Conservation (phyloP, 2,113 vertebrate species). For the Prionailurus bengalensis region DNA sequence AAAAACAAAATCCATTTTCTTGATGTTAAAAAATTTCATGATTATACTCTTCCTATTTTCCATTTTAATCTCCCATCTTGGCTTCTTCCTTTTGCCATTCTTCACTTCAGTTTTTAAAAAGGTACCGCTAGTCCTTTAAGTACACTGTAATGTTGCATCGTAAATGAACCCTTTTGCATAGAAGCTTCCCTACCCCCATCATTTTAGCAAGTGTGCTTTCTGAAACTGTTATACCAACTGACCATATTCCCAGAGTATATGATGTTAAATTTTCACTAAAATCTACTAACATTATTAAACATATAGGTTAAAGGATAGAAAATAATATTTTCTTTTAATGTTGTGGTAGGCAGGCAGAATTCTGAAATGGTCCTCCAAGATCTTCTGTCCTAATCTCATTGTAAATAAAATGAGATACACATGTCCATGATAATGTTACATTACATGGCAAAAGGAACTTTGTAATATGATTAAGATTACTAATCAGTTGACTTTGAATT, state of each 20-base stretch:
- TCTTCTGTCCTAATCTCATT: not conserved
- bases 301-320: not conserved
- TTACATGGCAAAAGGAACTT: not conserved
- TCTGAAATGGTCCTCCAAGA: not conserved
- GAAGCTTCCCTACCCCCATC: not conserved
- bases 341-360: not conserved
- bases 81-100: not conserved
- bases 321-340: not conserved
- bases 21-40: not conserved
- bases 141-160: not conserved
- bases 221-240: not conserved
- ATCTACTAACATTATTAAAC: not conserved
- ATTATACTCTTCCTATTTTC: not conserved
- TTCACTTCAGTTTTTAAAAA: not conserved
- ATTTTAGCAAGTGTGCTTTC: not conserved
- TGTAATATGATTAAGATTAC: not conserved
- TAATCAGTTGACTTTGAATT: not conserved
- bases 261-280: slow-evolving; percentile 9
- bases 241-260: not conserved
- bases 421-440: not conserved
- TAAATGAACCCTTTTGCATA: not conserved
- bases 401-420: not conserved
- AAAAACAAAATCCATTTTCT: not conserved
- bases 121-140: not conserved
- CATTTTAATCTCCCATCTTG: not conserved